phyloP scores from a whole-genome alignment of 2,797 vertebrate genomes.

The Scyliorhinus canicula region DNA sequence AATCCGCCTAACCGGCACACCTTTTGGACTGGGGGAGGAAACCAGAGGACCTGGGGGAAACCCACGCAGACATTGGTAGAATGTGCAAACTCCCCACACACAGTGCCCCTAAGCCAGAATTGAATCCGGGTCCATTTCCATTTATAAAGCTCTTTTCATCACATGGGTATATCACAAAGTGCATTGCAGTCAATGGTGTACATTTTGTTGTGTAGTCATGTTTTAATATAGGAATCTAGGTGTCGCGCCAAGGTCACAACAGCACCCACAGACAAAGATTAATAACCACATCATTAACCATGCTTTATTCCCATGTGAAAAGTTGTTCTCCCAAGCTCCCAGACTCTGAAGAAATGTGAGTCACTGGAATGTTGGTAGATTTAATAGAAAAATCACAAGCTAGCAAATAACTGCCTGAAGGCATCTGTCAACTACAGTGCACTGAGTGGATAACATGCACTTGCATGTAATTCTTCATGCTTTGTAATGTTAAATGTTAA shows the following conservation, averaged over 20 bases:
- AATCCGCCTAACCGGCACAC: too few species aligned
- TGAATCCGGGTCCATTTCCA: too few species aligned
- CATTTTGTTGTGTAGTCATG: background rate
- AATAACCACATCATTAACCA: background rate
- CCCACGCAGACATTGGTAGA: too few species aligned
- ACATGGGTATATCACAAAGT: background rate
- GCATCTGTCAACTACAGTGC: background rate
- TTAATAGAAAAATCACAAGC: background rate
- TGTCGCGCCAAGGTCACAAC: background rate
- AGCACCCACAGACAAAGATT: background rate
- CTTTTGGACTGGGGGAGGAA: too few species aligned
- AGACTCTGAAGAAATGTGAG: constrained; percentile 10
- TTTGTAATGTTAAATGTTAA: background rate
- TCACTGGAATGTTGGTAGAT: background rate
- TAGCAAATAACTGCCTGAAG: background rate
- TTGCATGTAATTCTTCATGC: constrained; percentile 13
- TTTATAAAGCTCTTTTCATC: background rate
- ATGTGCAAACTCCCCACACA: too few species aligned
- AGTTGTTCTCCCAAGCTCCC: background rate
- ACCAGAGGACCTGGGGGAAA: too few species aligned
- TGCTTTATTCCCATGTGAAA: constrained; percentile 23
- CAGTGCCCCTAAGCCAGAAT: too few species aligned
- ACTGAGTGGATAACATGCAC: background rate
- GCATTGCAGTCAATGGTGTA: background rate
- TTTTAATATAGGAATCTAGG: background rate